These are phyloP conservation scores for Seriola rivoliana DNA, from an alignment of 2,113 vertebrate genomes.

Conservation along the genomic window DNA sequence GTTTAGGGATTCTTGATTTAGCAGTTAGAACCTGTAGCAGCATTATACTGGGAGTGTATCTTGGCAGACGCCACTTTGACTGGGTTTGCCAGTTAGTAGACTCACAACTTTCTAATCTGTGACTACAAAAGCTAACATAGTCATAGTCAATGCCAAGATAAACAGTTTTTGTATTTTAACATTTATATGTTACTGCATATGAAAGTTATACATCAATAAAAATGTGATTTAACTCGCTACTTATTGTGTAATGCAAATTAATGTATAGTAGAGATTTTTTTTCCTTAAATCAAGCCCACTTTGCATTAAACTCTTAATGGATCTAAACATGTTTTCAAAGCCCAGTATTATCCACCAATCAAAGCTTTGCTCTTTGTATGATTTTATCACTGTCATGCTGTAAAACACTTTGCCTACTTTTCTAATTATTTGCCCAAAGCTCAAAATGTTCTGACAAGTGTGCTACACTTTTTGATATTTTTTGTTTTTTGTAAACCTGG, in stretches of 20 bases:
- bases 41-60: conserved; percentile 13
- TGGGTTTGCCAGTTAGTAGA: conserved; percentile 29
- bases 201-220: conserved; percentile 21
- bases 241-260: conserved; percentile 29
- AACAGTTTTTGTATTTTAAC: conserved; percentile 67
- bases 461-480: conserved; percentile 37
- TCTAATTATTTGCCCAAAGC: conserved; percentile 55
- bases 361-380: conserved; percentile 35
- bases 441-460: conserved; percentile 43
- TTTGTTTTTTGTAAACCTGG: conserved; percentile 54
- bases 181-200: conserved; percentile 57
- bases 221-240: conserved; percentile 38
- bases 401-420: conserved; percentile 50
- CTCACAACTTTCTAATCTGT: conserved; percentile 38
- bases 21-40: conserved; percentile 56
- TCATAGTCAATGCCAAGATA: conserved; percentile 68
- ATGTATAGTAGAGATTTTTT: conserved; percentile 13
- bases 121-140: conserved; percentile 36
- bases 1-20: conserved; percentile 49
- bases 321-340: conserved; percentile 13
- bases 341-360: conserved; percentile 18
- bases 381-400: conserved; percentile 31
- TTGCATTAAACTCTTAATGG: neutral
- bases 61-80: conserved; percentile 28
- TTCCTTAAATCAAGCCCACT: conserved; percentile 7